Evolutionary conservation across 2,888 invertebrate genomes (phyloP), one percentile per base, ranked within the genome.

Genomic region (Andrena chrysosceles): DNA sequence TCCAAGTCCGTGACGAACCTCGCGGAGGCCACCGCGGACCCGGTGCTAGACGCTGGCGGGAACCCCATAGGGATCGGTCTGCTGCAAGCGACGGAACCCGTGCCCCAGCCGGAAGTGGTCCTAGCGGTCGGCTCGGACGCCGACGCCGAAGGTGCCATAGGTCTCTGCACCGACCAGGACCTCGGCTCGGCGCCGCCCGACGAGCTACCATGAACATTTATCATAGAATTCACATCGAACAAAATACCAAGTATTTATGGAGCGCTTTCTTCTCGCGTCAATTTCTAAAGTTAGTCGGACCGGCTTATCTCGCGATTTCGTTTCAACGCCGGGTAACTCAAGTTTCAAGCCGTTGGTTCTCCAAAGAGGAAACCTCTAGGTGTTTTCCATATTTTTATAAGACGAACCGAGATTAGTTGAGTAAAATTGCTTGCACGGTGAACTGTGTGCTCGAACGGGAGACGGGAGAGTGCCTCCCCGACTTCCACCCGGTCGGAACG

Each of bases 1-100:
- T 99, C 98, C 2, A 99, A 99, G 93, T 99, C 99, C 0, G 99
- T 99, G 35, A 99, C 99, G 10, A 99, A 99, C 94, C 95, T 99
- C 83, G 98, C 99, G 0, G 99, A 99, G 91, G 99, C 98, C 0
- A 98, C 98, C 0, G 98, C 98, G 0, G 99, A 99, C 94, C 98
- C 98, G 0, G 97, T 96, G 0, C 95, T 97, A 26, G 96, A 96
- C 86, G 94, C 96, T n/a, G 95, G 96, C 68, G 95, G 95, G 10
- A 96, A 95, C 87, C 94, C 94, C 31, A 91, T 91, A 48, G 91
- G 90, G 29, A 91, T 95, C 8, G 93, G 92, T 0, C 91, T 95
- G 1, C 81, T 92, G 7, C 93, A 92, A 66, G 94, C 94, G 4
- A 89, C 93, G 49, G 94, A 95, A 49, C 79, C 91, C 16, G 76